Percentiles rank a stretch among this genome's conserved stretches.
Conservation (phyloP, 1,140 invertebrate species). For the Anthonomus grandis region DNA sequence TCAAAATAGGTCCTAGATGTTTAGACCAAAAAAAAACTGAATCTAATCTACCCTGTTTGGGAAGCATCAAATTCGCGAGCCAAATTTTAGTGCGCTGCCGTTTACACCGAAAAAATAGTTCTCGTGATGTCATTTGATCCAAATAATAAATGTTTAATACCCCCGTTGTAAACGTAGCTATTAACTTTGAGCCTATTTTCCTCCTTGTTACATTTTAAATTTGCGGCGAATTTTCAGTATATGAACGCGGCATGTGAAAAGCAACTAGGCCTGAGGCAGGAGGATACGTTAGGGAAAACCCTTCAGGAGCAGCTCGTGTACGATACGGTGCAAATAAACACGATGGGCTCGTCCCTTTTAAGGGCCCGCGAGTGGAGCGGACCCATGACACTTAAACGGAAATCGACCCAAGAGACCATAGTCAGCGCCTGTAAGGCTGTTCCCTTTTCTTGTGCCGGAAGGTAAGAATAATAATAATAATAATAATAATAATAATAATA, state of each 20-base stretch:
- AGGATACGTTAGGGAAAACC: conserved; percentile 74
- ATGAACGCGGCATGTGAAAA: conserved; percentile 77
- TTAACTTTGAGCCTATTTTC: not conserved
- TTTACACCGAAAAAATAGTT: too few species aligned
- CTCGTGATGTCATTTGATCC: too few species aligned
- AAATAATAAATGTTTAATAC: too few species aligned
- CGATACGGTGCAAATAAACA: conserved; percentile 58
- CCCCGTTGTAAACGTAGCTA: too few species aligned
- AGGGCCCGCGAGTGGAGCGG: conserved; percentile 85
- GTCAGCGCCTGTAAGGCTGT: conserved; percentile 72
- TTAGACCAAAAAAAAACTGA: too few species aligned
- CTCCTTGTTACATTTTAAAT: not conserved
- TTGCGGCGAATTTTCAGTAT: conserved; percentile 62
- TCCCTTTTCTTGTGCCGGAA: conserved; percentile 62
- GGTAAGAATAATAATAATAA: too few species aligned
- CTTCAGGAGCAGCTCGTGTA: conserved; percentile 58
- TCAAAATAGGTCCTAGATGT: too few species aligned
- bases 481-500: too few species aligned
- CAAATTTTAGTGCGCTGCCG: too few species aligned
- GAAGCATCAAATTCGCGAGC: too few species aligned
- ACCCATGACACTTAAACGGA: conserved; percentile 73
- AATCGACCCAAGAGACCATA: conserved; percentile 72
- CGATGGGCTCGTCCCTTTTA: conserved; percentile 63
- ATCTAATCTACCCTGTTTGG: too few species aligned
- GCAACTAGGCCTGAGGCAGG: conserved; percentile 67